A percentile compares a stretch with the other conserved stretches of the same genome.
Evolutionary conservation across 2,113 vertebrate genomes (phyloP).

Genomic region (Thalassarche chlororhynchos): DNA sequence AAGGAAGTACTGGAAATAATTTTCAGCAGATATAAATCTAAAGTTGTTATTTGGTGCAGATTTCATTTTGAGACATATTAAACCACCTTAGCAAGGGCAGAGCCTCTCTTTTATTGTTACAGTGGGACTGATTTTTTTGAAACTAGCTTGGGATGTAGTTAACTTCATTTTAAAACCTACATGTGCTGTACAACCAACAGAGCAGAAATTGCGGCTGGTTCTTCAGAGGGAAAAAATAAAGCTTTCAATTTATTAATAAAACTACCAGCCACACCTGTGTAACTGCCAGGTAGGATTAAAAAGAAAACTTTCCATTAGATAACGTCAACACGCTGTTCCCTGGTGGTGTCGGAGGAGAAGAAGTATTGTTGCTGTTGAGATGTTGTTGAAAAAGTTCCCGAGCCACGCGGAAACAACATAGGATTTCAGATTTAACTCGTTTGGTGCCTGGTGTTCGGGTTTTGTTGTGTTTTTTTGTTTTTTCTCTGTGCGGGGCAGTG

Average conservation of each 20-base stretch:
- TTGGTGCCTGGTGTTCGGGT: background rate
- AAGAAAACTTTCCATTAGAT: background rate
- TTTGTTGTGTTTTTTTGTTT: background rate
- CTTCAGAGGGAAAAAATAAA: background rate
- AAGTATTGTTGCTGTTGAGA: background rate
- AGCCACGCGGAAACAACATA: background rate
- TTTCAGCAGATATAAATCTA: background rate
- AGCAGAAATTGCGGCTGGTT: background rate
- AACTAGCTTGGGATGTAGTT: background rate
- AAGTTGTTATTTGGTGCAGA: background rate
- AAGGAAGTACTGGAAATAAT: background rate
- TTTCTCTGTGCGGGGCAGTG: background rate
- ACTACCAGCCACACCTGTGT: background rate
- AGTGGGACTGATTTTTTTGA: background rate
- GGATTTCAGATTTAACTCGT: background rate
- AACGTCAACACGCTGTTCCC: background rate
- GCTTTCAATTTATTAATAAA: background rate
- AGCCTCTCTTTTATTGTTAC: background rate
- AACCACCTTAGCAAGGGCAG: background rate
- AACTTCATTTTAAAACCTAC: background rate
- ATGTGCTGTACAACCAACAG: background rate
- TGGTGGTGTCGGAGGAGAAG: fast-evolving
- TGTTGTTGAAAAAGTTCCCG: background rate
- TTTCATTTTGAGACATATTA: background rate
- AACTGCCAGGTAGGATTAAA: background rate